Evolutionary conservation across 1,140 invertebrate genomes (phyloP).

Genomic region (Phymorhynchus buccinoides): DNA sequence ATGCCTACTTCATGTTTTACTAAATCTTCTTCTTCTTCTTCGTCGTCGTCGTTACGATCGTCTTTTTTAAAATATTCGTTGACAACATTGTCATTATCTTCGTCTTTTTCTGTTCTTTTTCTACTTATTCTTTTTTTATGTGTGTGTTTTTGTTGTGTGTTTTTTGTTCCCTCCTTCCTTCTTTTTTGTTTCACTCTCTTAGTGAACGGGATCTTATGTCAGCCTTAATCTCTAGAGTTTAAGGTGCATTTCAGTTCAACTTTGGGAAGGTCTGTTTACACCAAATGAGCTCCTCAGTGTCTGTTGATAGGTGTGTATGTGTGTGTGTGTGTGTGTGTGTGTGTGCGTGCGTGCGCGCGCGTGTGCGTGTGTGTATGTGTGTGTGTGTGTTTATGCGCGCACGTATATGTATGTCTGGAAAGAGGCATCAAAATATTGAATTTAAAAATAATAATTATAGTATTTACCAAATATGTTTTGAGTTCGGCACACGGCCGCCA

Average conservation of each 20-base stretch:
- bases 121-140: not conserved
- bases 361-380: not conserved
- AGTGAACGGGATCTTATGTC: not conserved
- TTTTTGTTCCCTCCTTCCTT: not conserved
- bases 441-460: no score
- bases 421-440: not conserved
- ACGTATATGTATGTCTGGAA: not conserved
- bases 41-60: no score
- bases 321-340: not conserved
- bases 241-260: not conserved
- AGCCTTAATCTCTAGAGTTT: no score
- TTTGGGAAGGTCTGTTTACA: not conserved
- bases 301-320: not conserved
- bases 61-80: no score
- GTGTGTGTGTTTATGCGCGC: not conserved
- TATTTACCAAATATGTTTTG: not conserved
- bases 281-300: no score
- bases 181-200: conserved; percentile 2
- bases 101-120: no score
- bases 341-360: not conserved
- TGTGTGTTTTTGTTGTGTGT: not conserved
- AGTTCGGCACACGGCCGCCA: not conserved
- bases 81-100: no score
- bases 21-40: no score
- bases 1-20: no score